Base-by-base conservation (phyloP, 2,113 vertebrate species). In the Tapirus terrestris region DNA sequence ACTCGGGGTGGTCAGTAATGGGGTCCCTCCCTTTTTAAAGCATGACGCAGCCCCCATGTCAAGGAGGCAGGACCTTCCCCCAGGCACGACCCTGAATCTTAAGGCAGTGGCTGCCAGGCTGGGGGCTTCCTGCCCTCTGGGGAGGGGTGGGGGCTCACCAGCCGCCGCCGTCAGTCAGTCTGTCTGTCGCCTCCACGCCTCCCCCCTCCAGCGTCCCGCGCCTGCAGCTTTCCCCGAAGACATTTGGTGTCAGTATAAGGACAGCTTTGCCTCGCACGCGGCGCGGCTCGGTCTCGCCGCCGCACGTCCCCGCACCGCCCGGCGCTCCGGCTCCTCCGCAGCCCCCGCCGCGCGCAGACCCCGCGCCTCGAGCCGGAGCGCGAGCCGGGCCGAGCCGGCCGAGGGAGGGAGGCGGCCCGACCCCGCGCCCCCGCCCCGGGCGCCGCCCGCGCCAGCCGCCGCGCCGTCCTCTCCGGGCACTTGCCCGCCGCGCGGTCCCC, bases 201-300 rank as follows among this genome's bases (percentile, higher is more conserved):
- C 95, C 97, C 97, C 80, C 97, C 91, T 77, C 72, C 95, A 16
- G 94, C 89, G 79, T 88, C 97, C 97, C 93, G 97, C 97, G 98
- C 97, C 97, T 98, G 98, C 97, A 98, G 97, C 97, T 97, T 98
- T 89, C 97, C 97, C 97, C 97, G 96, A 97, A 98, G 97, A 98
- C 98, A 98, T 98, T 96, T 98, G 98, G 98, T 98, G 98, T 98
- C 98, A 98, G 97, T 98, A 97, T 97, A 98, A 96, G 98, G 97
- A 98, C 97, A 97, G 96, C 96, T 98, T 97, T 97, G 94, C 94
- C 97, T 97, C 95, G 97, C 98, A 96, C 97, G 96, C 97, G 89
- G 97, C 96, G 93, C 96, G 68, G 93, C 96, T 97, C 94, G 96
- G 97, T 96, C 97, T 97, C 98, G 98, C 97, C 96, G 97, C 97